Evolutionary conservation across 1,140 invertebrate species (phyloP).

Genomic region (Drosophila arawakana): DNA sequence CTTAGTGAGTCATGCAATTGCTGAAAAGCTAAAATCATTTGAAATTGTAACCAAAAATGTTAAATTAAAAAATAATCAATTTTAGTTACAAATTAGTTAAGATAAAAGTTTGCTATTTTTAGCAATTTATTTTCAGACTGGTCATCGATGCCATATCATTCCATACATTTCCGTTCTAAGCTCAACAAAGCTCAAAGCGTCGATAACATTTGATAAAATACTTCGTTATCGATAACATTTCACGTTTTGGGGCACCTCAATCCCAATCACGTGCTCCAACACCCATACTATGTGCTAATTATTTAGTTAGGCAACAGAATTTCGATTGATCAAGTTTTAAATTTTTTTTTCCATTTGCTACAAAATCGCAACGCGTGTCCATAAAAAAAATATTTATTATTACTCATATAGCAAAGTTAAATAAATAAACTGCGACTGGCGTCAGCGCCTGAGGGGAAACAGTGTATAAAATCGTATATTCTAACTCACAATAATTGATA

Average conservation of each 20-base stretch:
- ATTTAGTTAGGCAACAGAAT: slow-evolving; percentile 26
- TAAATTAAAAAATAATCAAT: too few relatives aligned
- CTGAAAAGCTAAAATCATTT: slow-evolving; percentile 6
- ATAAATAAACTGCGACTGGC: slow-evolving; percentile 43
- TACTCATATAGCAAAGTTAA: slow-evolving; percentile 55
- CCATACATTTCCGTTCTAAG: background rate
- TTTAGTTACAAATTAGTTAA: too few relatives aligned
- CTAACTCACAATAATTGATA: slow-evolving; percentile 61
- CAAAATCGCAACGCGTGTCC: slow-evolving; percentile 32
- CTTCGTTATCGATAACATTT: background rate
- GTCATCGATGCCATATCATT: background rate
- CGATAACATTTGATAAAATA: slow-evolving; percentile 10
- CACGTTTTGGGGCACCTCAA: slow-evolving; percentile 1
- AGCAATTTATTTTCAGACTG: background rate
- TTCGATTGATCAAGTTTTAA: slow-evolving; percentile 22
- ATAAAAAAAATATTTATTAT: slow-evolving; percentile 54
- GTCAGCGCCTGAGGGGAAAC: slow-evolving; percentile 32
- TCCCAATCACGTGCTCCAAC: slow-evolving; percentile 14
- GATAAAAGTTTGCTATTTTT: background rate
- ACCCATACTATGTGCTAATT: slow-evolving; percentile 15
- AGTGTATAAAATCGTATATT: slow-evolving; percentile 22
- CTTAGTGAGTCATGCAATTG: slow-evolving; percentile 16
- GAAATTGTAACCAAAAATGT: background rate
- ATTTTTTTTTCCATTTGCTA: background rate
- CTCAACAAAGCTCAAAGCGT: background rate